Evolutionary conservation across 1,140 invertebrate genomes (phyloP).

Genomic region (Bathynomus jamesi): DNA sequence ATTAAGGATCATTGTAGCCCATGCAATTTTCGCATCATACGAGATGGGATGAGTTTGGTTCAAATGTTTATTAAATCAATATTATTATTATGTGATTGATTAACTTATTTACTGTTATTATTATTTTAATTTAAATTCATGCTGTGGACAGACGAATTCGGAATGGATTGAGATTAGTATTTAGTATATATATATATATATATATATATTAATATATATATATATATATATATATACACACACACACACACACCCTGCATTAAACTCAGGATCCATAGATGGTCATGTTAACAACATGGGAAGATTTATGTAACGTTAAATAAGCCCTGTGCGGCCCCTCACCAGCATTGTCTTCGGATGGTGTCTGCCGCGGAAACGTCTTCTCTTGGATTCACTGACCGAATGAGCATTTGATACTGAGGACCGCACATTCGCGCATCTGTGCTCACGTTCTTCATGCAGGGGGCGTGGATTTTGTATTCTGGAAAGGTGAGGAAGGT

Average conservation of each 20-base stretch:
- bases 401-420: slow-evolving; percentile 15
- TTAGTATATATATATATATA: not conserved
- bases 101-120: not conserved
- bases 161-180: not conserved
- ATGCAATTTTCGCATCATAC: no score
- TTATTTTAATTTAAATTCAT: not conserved
- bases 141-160: not conserved
- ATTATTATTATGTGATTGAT: not conserved
- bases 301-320: no score
- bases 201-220: not conserved
- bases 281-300: no score
- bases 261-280: no score
- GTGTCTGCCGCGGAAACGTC: slow-evolving; percentile 5
- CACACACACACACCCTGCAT: not conserved
- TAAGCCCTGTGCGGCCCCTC: not conserved
- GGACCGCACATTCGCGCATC: slow-evolving; percentile 9
- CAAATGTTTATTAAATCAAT: not conserved
- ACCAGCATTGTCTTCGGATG: slow-evolving; percentile 15
- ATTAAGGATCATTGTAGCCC: no score
- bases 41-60: no score
- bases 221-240: not conserved
- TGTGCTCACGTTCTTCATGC: slow-evolving; percentile 21
- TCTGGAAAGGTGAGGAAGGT: slow-evolving; percentile 1
- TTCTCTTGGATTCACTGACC: slow-evolving; percentile 5
- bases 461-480: slow-evolving; percentile 14